Evolutionary conservation across 2,113 vertebrate genomes (phyloP), one percentile per base, ranked within the genome.

Genomic region (Capra hircus): DNA sequence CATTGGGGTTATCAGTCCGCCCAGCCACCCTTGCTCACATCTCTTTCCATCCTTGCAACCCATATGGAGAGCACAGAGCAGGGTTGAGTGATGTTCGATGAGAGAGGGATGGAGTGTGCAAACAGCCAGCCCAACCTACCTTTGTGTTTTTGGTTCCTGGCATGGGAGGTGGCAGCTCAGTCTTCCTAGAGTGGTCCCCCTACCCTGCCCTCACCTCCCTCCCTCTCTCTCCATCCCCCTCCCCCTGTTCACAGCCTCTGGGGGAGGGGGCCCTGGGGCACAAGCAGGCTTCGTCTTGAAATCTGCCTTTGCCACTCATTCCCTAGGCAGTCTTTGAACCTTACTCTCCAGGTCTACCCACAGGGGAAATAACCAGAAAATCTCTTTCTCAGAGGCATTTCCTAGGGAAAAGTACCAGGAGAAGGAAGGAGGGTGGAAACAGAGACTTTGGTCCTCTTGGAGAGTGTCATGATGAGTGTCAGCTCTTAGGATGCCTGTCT

Each of bases 81-180:
- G 36, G 36, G 9, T 1, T 10, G 21, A 33, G 15, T 4, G 3
- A 25, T 7, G 9, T 27, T 30, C 2, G 0, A 2, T 6, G 30
- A 93, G 10, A 40, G 12, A 45, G 19, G 13, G 9, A 33, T 3
- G 21, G 16, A 33, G 4, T 43, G 5, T 33, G 30, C 28, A 3
- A 27, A 62, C 23, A 64, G 30, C 25, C 27, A 17, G 12, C 5
- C 53, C 55, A 10, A 7, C 5, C 13, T 4, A 43, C n/a, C 48
- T 50, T 17, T 7, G 30, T n/a, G 25, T 60, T 33, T 60, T 50
- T 2, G 48, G 89, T 23, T 82, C 28, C 59, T 36, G 7, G 16
- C 0, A 4, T 15, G 50, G 21, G 33, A 27, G 45, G 36, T 25
- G 2, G 50, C 43, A 11, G 67, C 67, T 33, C 2, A 5, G 2